Base-by-base conservation (phyloP, 1,140 invertebrate species). In the Copidosoma floridanum region DNA sequence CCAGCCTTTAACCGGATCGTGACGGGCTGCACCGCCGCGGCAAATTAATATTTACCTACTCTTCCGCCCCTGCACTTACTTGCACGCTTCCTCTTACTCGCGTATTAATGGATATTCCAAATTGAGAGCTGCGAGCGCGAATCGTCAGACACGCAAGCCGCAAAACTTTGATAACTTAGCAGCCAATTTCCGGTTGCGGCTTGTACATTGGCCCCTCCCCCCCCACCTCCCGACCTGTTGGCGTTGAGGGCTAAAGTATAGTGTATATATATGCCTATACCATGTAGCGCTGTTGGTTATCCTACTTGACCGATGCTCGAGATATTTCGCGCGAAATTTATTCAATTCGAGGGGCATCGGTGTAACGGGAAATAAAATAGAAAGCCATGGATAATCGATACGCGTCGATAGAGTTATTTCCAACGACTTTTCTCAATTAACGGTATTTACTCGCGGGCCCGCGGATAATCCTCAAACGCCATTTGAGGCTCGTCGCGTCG, bases 141-240 rank as follows among this genome's bases (percentile, higher is more conserved):
- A 68, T 65, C 71, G 65, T 66, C 68, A 78, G 76, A 75, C 78
- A 80, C 78, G 77, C 78, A 76, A 80, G 68, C 78, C 78, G 65
- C 77, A 78, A 78, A n/a, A 79, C 75, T 79, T 78, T 79, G 78
- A 79, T 80, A 79, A 78, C 72, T 75, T 75, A 73, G 68, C 75
- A 77, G 72, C 73, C 75, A 80, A 79, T 80, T 79, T 79, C 77
- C 78, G 78, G 77, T 78, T 78, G 75, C 65, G 77, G 75, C 77
- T 74, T 21, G 70, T 74, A 74, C 72, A 69, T 77, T 71, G n/a
- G n/a, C n/a, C n/a, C n/a, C n/a, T n/a, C n/a, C n/a, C n/a, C n/a
- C n/a, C n/a, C n/a, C n/a, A n/a, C n/a, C n/a, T n/a, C n/a, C n/a
- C n/a, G n/a, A n/a, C n/a, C n/a, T n/a, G n/a, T 63, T 69, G 65